Conservation (phyloP, 2,113 vertebrate genomes). For the Alligator mississippiensis region DNA sequence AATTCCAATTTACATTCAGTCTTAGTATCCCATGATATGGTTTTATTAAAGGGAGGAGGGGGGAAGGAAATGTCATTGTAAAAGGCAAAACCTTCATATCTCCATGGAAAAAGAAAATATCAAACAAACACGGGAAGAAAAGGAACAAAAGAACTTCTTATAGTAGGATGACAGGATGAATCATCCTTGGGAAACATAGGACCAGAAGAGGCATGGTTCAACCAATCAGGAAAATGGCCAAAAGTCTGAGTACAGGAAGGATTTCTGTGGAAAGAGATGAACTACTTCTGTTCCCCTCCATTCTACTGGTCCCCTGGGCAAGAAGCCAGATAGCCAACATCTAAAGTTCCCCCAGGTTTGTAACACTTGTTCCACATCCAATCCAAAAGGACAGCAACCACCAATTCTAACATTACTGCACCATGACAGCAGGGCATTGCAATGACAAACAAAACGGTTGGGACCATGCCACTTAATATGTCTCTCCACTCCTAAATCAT, state of each 20-base stretch:
- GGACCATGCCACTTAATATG: not conserved
- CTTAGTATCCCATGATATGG: no score
- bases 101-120: not conserved
- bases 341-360: fast-evolving
- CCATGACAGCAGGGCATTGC: not conserved
- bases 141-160: not conserved
- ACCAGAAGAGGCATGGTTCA: not conserved
- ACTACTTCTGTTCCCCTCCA: fast-evolving
- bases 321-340: not conserved
- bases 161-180: not conserved
- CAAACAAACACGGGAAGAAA: not conserved
- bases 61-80: not conserved
- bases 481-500: not conserved
- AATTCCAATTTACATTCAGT: not conserved
- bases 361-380: not conserved
- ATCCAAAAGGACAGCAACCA: not conserved
- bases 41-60: no score
- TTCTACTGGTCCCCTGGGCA: not conserved
- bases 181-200: not conserved
- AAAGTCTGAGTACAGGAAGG: not conserved
- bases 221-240: not conserved
- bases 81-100: not conserved
- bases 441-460: not conserved
- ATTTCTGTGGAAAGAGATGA: not conserved
- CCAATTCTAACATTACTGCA: fast-evolving